These are phyloP conservation scores for Geodia barretti DNA, from an alignment of 37 sponge, comb jelly and placozoan genomes.

Conservation along the genomic window DNA sequence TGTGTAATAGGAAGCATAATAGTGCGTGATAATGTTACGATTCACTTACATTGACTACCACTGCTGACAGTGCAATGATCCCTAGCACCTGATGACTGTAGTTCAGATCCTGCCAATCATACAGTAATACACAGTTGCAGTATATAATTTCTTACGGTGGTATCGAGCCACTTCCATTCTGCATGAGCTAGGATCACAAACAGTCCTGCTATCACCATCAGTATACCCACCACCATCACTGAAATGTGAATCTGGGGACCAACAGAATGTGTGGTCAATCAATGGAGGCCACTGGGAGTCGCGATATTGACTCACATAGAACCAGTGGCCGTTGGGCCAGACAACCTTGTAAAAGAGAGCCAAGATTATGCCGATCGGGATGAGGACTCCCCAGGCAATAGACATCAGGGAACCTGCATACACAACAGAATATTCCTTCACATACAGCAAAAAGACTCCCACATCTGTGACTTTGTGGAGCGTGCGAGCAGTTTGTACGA, in stretches of 20 bases:
- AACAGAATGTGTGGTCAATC: no score
- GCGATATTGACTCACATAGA: slow-evolving; percentile 72
- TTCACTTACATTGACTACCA: slow-evolving; percentile 58
- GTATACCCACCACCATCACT: slow-evolving; percentile 4
- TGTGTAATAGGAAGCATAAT: no score
- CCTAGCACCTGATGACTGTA: slow-evolving; percentile 59
- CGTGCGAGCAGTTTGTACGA: no score
- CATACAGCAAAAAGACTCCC: no score
- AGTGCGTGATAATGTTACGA: no score
- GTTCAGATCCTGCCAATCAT: slow-evolving; percentile 34
- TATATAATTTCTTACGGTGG: slow-evolving; percentile 30
- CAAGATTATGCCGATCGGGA: slow-evolving; percentile 60
- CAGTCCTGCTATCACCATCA: slow-evolving; percentile 19
- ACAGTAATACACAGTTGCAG: no score
- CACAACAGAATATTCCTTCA: no score
- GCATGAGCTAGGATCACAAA: slow-evolving; percentile 28
- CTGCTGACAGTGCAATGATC: slow-evolving; percentile 31
- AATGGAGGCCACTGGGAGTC: neutral
- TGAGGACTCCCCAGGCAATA: slow-evolving; percentile 51
- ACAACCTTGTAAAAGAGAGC: slow-evolving; percentile 64
- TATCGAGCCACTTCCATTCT: slow-evolving; percentile 31
- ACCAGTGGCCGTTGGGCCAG: slow-evolving; percentile 74
- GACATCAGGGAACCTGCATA: slow-evolving; percentile 55
- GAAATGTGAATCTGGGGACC: slow-evolving; percentile 21
- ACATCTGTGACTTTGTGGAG: no score